A percentile compares a stretch with the other conserved stretches of the same genome.
These are phyloP conservation scores for Isurus oxyrinchus DNA, from an alignment of 2,113 vertebrate genomes.

Conservation along the genomic window DNA sequence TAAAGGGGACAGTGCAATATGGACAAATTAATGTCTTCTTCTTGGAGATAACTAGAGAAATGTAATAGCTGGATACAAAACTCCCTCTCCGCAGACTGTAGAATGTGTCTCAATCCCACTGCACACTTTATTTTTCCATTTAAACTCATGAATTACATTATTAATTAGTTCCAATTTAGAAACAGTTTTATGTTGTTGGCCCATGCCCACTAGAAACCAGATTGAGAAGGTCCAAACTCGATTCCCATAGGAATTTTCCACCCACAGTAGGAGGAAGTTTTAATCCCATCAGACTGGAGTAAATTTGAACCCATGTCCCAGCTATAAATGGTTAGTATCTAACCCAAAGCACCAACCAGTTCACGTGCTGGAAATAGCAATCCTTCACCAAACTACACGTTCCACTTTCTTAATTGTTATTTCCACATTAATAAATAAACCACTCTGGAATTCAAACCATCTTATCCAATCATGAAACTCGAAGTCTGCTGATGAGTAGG, in stretches of 20 bases:
- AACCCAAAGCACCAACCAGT: not conserved
- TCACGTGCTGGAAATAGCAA: slow-evolving; percentile 21
- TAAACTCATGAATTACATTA: not conserved
- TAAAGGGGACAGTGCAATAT: not conserved
- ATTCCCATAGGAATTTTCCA: not conserved
- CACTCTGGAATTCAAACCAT: not conserved
- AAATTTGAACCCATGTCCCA: not conserved
- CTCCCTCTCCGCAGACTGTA: not conserved
- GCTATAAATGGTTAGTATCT: not conserved
- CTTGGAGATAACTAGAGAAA: not conserved
- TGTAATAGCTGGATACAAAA: not conserved
- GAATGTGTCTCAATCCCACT: not conserved
- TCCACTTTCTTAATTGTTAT: not conserved
- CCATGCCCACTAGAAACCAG: not conserved
- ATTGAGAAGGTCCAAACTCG: not conserved
- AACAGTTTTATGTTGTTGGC: not conserved
- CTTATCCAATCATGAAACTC: not conserved
- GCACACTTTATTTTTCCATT: not conserved
- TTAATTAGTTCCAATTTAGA: not conserved
- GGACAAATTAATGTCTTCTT: not conserved
- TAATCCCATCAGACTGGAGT: not conserved
- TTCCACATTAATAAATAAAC: not conserved
- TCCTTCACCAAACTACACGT: not conserved
- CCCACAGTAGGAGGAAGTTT: not conserved
- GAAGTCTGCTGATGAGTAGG: not conserved